Evolutionary conservation across 2,888 invertebrate species (phyloP).

Genomic region (Campaea margaritaria): DNA sequence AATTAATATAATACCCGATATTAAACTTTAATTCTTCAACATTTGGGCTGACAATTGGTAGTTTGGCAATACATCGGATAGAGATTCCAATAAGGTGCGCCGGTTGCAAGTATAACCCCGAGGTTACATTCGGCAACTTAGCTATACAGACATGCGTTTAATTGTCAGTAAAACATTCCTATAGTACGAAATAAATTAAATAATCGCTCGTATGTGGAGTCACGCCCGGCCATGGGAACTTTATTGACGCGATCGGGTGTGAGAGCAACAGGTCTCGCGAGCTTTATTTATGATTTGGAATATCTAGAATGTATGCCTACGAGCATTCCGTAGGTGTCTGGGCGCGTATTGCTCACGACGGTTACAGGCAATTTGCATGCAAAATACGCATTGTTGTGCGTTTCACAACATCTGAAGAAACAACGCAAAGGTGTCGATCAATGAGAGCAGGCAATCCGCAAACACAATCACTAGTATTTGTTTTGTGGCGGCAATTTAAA

Average conservation of each 20-base stretch:
- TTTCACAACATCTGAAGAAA: conserved; percentile 60
- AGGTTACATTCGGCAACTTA: conserved; percentile 54
- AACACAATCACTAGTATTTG: conserved; percentile 41
- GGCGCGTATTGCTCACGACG: conserved; percentile 50
- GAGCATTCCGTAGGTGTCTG: conserved; percentile 51
- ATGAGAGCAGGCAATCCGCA: conserved; percentile 40
- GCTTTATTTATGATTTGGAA: conserved; percentile 49
- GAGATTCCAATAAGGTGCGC: conserved; percentile 55
- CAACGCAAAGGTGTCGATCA: conserved; percentile 45
- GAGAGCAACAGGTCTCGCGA: conserved; percentile 33
- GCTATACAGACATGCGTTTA: conserved; percentile 51
- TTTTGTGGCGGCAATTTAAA: conserved; percentile 42
- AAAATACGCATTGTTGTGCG: conserved; percentile 61
- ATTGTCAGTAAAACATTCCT: conserved; percentile 41
- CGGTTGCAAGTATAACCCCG: conserved; percentile 51
- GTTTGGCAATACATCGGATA: conserved; percentile 29
- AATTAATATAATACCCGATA: conserved; percentile 36
- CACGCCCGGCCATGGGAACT: conserved; percentile 35
- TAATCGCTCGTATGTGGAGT: conserved; percentile 30
- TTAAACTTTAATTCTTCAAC: conserved; percentile 42
- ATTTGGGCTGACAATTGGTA: conserved; percentile 39
- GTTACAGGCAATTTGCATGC: conserved; percentile 62
- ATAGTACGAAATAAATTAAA: conserved; percentile 48
- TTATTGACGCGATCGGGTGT: conserved; percentile 31
- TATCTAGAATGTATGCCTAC: conserved; percentile 36